Percentiles rank a stretch among this genome's conserved stretches.
Evolutionary conservation across 2,888 invertebrate species (phyloP).

Genomic region (Dyspetes luteomarginatus): DNA sequence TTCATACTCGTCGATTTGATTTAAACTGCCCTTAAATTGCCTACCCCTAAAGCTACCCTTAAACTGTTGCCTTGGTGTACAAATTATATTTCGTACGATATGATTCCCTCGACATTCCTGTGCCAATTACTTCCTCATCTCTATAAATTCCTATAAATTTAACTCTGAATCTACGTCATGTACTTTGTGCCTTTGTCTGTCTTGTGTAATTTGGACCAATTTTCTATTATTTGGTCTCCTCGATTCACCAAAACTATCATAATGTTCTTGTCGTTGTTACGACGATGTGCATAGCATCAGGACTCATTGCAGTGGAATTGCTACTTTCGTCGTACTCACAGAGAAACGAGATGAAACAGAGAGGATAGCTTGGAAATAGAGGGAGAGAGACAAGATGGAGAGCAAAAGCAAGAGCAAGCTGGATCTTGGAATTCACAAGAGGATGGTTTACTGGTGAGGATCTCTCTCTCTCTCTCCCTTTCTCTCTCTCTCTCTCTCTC

Average conservation of each 20-base stretch:
- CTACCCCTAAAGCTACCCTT: conserved; percentile 4
- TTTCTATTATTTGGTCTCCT: conserved; percentile 12
- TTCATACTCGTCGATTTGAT: too few relatives aligned
- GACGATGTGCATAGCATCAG: background rate
- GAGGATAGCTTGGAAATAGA: too few relatives aligned
- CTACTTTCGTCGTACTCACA: background rate
- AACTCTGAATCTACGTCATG: background rate
- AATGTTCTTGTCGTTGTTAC: background rate
- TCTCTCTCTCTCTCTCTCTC: background rate
- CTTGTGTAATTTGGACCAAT: too few relatives aligned
- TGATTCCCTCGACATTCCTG: background rate
- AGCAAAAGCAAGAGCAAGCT: conserved; percentile 2
- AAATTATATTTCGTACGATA: conserved; percentile 19
- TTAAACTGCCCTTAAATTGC: too few relatives aligned
- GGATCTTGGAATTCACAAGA: conserved; percentile 36
- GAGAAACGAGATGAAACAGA: background rate
- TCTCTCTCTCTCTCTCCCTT: background rate
- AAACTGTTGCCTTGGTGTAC: conserved; percentile 5
- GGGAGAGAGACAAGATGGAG: background rate
- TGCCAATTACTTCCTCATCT: background rate
- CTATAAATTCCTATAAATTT: background rate
- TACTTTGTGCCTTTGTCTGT: background rate
- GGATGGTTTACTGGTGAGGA: conserved; percentile 15
- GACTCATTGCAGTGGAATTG: conserved; percentile 9
- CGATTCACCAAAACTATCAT: background rate